Conservation (phyloP, 2,113 vertebrate genomes). For the Mormoops blainvillei region DNA sequence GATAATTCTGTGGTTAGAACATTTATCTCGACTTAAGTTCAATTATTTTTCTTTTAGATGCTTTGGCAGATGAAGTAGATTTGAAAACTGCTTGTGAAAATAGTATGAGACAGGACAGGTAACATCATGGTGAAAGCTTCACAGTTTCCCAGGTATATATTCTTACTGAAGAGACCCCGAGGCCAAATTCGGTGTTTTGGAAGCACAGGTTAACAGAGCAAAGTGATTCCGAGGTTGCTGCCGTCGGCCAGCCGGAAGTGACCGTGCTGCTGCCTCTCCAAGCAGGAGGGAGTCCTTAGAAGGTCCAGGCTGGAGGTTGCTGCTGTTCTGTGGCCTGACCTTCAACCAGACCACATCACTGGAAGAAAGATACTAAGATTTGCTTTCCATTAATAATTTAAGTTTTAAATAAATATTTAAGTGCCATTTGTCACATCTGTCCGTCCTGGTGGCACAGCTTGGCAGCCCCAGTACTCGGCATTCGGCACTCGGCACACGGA, state of each 20-base stretch:
- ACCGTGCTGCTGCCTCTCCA: conserved; percentile 39
- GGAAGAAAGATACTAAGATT: conserved; percentile 75
- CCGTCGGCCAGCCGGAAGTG: conserved; percentile 20
- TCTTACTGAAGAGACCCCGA: conserved; percentile 58
- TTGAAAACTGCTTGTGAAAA: conserved; percentile 67
- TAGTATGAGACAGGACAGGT: conserved; percentile 50
- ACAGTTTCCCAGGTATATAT: conserved; percentile 60
- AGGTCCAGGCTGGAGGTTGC: conserved; percentile 59
- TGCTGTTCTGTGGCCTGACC: conserved; percentile 52
- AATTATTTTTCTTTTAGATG: conserved; percentile 59
- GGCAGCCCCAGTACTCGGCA: conserved; percentile 70
- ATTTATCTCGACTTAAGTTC: conserved; percentile 72
- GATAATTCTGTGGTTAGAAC: conserved; percentile 67
- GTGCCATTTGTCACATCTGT: conserved; percentile 78
- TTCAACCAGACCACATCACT: conserved; percentile 66
- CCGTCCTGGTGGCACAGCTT: conserved; percentile 55
- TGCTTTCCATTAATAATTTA: conserved; percentile 87
- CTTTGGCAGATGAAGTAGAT: conserved; percentile 72
- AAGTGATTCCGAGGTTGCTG: background rate
- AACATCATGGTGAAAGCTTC: conserved; percentile 46
- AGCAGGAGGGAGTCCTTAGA: conserved; percentile 41
- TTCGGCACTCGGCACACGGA: conserved; percentile 68
- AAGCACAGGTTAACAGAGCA: conserved; percentile 47
- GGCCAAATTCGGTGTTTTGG: conserved; percentile 48
- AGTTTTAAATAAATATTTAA: conserved; percentile 89